Percentiles rank a stretch among this genome's conserved stretches.
phyloP scores from a whole-genome alignment of 2,888 invertebrate genomes.

The Saturnia pavonia region DNA sequence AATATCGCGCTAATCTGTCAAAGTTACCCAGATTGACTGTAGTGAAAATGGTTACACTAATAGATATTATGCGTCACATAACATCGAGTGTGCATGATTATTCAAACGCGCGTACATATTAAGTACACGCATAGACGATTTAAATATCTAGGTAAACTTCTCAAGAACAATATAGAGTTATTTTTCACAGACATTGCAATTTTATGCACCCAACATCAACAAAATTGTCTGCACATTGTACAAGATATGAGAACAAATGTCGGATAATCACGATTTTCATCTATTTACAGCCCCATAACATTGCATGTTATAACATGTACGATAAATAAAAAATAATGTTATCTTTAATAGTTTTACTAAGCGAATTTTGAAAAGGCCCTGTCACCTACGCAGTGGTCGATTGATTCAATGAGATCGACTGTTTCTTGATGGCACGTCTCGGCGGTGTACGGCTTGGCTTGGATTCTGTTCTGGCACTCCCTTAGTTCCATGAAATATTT shows the following conservation, averaged over 20 bases:
- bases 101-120: too few relatives aligned
- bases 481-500: constrained; percentile 39
- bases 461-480: constrained; percentile 51
- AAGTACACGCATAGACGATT: too few relatives aligned
- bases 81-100: too few relatives aligned
- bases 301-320: not conserved
- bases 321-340: not conserved
- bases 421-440: constrained; percentile 66
- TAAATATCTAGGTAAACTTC: too few relatives aligned
- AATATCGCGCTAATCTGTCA: not conserved
- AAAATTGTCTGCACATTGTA: not conserved
- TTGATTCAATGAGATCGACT: constrained; percentile 52
- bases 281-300: not conserved
- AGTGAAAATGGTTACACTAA: too few relatives aligned
- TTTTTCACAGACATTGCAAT: too few relatives aligned
- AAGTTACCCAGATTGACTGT: not conserved
- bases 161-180: not conserved
- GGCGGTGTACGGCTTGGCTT: constrained; percentile 53
- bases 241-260: not conserved
- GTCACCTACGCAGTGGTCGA: constrained; percentile 57
- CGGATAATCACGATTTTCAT: not conserved
- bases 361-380: constrained; percentile 50
- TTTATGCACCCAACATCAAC: not conserved
- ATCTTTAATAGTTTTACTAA: not conserved
- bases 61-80: too few relatives aligned